Base-by-base conservation (phyloP, 2,797 vertebrate genomes). In the Pangasius djambal region DNA sequence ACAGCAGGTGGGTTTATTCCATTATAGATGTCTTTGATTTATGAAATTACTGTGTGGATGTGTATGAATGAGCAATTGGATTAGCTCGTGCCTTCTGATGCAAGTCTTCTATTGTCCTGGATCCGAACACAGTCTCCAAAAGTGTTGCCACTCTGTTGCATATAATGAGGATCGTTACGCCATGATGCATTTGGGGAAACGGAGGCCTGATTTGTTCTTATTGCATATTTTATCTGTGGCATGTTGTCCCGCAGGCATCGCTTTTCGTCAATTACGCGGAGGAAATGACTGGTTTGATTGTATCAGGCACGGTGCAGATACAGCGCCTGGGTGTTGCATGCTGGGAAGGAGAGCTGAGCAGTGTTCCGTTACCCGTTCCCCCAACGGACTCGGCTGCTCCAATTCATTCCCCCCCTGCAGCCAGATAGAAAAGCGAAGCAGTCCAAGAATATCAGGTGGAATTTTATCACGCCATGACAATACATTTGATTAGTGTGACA, bases 401-500 rank as follows among this genome's bases (percentile, higher is more conserved):
- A 81, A 77, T 91, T 90, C 50, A 55, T n/a, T 20, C 83, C 74
- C 57, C 48, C 83, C 65, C 61, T 25, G 55, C 70, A 34, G 74
- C 81, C 75, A 10, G 77, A 70, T 44, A 82, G 82, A 82, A 65
- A 55, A 52, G 59, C 75, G 87, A 89, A 85, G 91, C 67, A 81
- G 91, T 91, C 89, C 91, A 87, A 81, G 90, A 92, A 89, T 91
- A 93, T 93, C 92, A 91, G 90, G 93, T 93, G 79, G 91, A 88
- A 94, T 94, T 91, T 92, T 85, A 90, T 92, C 94, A 92, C 84
- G 87, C 91, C 89, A 89, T 91, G 92, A 95, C 94, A 94, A 93
- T 92, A 92, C 89, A 92, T 93, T 93, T 94, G 93, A 94, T 90
- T 92, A 90, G 87, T 83, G 85, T 94, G 94, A 94, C 93, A 93